These are phyloP conservation scores for Chlorodrepanis virens DNA, from an alignment of 2,113 vertebrate species.

Conservation along the genomic window DNA sequence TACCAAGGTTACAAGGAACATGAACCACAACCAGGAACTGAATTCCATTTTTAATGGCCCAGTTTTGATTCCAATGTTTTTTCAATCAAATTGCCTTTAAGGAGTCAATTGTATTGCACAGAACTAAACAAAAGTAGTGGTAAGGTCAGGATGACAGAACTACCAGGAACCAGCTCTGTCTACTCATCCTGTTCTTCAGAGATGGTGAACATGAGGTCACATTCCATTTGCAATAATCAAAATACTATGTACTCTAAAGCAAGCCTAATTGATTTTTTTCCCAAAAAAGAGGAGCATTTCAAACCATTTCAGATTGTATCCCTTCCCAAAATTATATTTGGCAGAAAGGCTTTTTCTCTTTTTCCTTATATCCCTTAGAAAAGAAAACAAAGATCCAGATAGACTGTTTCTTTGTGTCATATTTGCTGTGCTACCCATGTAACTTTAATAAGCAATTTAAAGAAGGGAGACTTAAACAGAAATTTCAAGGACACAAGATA, in stretches of 20 bases:
- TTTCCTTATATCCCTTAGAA: background rate
- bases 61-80: background rate
- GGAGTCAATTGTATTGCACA: background rate
- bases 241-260: background rate
- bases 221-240: background rate
- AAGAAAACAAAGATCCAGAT: background rate
- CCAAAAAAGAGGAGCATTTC: background rate
- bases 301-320: background rate
- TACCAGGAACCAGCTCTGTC: background rate
- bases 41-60: background rate
- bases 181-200: background rate
- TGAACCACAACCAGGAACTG: background rate
- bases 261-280: background rate
- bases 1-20: background rate
- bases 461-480: slow-evolving; percentile 34
- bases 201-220: background rate
- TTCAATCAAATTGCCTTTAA: background rate
- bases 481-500: slow-evolving; percentile 29
- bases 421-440: background rate
- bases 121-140: background rate
- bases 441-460: slow-evolving; percentile 49
- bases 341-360: background rate
- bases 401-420: background rate
- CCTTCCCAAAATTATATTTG: background rate
- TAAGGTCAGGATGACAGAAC: background rate